Percentiles rank a stretch among this genome's conserved stretches.
Conservation (phyloP, 2,797 vertebrate genomes). For the Premnoplex brunnescens region DNA sequence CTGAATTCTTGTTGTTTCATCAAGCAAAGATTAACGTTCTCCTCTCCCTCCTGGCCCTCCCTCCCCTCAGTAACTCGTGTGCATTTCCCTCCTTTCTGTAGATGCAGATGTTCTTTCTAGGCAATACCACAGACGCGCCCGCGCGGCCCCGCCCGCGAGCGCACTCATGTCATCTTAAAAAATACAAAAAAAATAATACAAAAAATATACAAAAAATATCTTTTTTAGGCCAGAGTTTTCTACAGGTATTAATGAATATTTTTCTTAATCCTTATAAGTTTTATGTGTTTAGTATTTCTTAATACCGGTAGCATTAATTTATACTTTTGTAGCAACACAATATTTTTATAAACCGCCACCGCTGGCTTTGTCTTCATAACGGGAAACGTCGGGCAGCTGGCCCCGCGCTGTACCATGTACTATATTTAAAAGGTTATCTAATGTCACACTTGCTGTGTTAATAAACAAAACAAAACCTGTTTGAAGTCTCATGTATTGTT, state of each 20-base stretch:
- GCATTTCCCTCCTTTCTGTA: conserved; percentile 65
- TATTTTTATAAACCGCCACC: conserved; percentile 98
- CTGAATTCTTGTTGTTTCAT: conserved; percentile 30
- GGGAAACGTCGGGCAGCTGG: conserved; percentile 76
- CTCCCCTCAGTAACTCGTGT: conserved; percentile 40
- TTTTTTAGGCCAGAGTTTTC: conserved; percentile 86
- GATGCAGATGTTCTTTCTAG: conserved; percentile 77
- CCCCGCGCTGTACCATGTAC: conserved; percentile 89
- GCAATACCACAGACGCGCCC: conserved; percentile 77
- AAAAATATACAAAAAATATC: conserved; percentile 81
- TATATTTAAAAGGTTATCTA: conserved; percentile 91
- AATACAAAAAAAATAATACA: conserved; percentile 73
- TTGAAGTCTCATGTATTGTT: conserved; percentile 69
- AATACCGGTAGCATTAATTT: conserved; percentile 98
- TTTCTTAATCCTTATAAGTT: conserved; percentile 87
- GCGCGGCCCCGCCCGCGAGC: conserved; percentile 42
- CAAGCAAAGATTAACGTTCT: conserved; percentile 58
- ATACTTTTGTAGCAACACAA: conserved; percentile 99
- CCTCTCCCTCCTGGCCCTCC: conserved; percentile 30
- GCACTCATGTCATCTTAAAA: conserved; percentile 80
- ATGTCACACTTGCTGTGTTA: conserved; percentile 97
- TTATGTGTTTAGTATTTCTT: conserved; percentile 96
- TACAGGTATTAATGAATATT: conserved; percentile 94
- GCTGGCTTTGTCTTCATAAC: conserved; percentile 85
- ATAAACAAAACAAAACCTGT: conserved; percentile 79